Base-by-base conservation (phyloP, 1,140 invertebrate species). In the Helicoverpa armigera region DNA sequence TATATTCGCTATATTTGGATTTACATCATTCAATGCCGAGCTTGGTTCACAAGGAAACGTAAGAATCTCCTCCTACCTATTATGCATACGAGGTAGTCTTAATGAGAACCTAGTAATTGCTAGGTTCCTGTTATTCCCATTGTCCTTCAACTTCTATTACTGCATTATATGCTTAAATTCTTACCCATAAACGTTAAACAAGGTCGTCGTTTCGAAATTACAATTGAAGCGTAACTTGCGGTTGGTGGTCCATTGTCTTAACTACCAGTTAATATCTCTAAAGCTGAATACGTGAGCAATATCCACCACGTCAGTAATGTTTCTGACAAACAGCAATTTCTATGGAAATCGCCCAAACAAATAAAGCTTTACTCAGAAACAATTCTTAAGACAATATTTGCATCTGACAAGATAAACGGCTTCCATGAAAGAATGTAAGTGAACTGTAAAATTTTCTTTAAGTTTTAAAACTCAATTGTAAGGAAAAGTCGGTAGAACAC, bases 121-220 rank as follows among this genome's bases (percentile, higher is more conserved):
- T 14, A 48, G 61, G 61, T 65, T 65, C 31, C 61, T 65, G 61
- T 9, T 65, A 65, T 65, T 16, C n/a, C 35, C 31, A 65, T 65
- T 65, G 31, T 48, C 31, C 31, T 65, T 48, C 14, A 65, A 65
- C 35, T 65, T 2, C 35, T 35, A 48, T 65, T 65, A 65, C n/a
- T 65, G 61, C n/a, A 16, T 43, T 65, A 23, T 48, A 65, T 48
- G 35, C 14, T 35, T 16, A 65, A 65, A 63, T 63, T 65, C 31
- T 73, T 73, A 35, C 35, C 70, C 70, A 29, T 73, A 73, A n/a
- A 23, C 48, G 29, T 56, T 73, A 11, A 13, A 56, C 56, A 74
- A 74, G 72, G 72, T 74, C 51, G 72, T 74, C 51, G 29, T 7
- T 56, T 74, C 60, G 13, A 53, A 43, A 5, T 58, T 60, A 74